phyloP scores from a whole-genome alignment of 2,113 vertebrate genomes.

The Mobula hypostoma region DNA sequence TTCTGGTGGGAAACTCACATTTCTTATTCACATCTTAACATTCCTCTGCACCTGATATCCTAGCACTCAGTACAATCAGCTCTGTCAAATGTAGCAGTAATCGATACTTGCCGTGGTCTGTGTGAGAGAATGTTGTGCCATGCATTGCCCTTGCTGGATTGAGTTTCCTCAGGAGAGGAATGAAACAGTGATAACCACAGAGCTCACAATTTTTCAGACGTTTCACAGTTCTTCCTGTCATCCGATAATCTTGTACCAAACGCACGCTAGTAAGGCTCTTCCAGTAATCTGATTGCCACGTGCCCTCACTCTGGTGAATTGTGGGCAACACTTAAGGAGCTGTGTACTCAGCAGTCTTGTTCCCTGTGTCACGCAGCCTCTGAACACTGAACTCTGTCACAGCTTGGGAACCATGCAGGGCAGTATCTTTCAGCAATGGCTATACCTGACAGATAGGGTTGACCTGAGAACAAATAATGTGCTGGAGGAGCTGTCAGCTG shows the following conservation, averaged over 20 bases:
- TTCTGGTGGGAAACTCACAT: too few species aligned
- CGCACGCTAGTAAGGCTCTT: neutral
- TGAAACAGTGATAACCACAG: neutral
- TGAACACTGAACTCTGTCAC: neutral
- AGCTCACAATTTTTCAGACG: neutral
- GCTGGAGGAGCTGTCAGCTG: too few species aligned
- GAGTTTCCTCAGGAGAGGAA: neutral
- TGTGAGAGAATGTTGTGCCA: neutral
- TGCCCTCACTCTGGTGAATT: neutral
- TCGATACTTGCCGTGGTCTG: neutral
- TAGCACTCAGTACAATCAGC: neutral
- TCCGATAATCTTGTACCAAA: neutral
- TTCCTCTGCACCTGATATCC: too few species aligned
- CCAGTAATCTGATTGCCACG: neutral
- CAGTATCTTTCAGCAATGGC: neutral
- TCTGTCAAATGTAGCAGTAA: neutral
- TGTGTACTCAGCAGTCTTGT: neutral
- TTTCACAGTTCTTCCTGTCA: neutral
- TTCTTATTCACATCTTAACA: too few species aligned
- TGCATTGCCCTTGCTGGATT: neutral
- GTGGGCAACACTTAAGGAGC: neutral
- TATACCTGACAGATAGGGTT: neutral
- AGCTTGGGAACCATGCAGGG: neutral
- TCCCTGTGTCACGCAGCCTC: neutral
- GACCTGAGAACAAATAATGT: too few species aligned